phyloP scores from a whole-genome alignment of 2,888 invertebrate species.

The Dryocosmus kuriphilus region DNA sequence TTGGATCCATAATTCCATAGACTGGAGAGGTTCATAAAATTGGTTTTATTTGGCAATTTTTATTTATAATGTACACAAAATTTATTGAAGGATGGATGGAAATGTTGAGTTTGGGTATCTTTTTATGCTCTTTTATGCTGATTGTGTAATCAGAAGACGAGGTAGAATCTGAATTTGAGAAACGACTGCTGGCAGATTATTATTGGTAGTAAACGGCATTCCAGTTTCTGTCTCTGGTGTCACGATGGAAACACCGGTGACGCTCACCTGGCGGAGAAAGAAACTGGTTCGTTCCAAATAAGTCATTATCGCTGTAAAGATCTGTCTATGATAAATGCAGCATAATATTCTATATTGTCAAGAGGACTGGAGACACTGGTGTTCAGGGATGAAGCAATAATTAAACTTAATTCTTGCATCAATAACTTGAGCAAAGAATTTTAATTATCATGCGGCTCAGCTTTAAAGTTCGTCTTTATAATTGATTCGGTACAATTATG shows the following conservation, averaged over 20 bases:
- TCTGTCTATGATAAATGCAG: conserved; percentile 30
- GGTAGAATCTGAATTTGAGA: not conserved
- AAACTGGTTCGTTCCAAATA: conserved; percentile 36
- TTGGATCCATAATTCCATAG: not conserved
- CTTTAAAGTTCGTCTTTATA: not conserved
- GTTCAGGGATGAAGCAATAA: not conserved
- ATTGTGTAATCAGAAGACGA: not conserved
- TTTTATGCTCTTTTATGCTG: not conserved
- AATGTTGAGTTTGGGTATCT: not conserved
- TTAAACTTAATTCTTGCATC: not conserved
- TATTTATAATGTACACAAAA: not conserved
- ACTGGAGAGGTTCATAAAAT: not conserved
- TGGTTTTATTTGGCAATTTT: not conserved
- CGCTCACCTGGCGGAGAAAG: conserved; percentile 28
- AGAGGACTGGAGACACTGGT: not conserved
- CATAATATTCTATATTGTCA: conserved; percentile 23
- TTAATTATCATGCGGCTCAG: not conserved
- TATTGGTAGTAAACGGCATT: conserved; percentile 16
- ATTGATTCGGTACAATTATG: not conserved
- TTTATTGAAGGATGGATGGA: not conserved
- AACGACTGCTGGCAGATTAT: conserved; percentile 11
- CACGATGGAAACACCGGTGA: conserved; percentile 5
- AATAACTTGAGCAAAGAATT: not conserved
- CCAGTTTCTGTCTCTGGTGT: conserved; percentile 6
- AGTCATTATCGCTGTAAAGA: conserved; percentile 34